Base-by-base conservation (phyloP, 1,140 invertebrate species). In the Lucilia cuprina region DNA sequence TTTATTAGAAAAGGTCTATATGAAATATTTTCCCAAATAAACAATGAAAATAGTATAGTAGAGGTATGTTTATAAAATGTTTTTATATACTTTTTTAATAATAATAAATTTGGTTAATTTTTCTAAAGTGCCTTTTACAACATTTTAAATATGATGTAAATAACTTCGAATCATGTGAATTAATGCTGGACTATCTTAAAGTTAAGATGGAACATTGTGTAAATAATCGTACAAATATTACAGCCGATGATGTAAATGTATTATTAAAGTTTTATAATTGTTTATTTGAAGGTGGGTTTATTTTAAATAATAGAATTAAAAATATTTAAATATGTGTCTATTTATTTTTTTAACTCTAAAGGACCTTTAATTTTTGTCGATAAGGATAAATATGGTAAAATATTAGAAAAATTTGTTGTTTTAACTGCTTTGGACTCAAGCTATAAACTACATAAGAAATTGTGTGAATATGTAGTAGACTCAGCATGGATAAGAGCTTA, bases 351-450 rank as follows among this genome's bases (percentile, higher is more conserved):
- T 30, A 30, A 30, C 25, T 25, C 50, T 80, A 5, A 19, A 80
- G 77, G 77, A 49, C 41, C 41, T 49, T 34, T 80, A 21, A 21
- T 80, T 0, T 80, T 80, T 49, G 19, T 80, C 9, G 77, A 80
- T 80, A n/a, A n/a, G 12, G 77, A 80, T 25, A 80, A 50, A 49
- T 80, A 49, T 80, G 21, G 0, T 14, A 80, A 80, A 80, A 21
- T 49, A 10, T 7, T 80, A 2, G 47, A 25, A 80, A 13, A 80
- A 50, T 80, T 21, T 49, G 41, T 49, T 19, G 47, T 13, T 3
- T 49, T 80, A 21, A 25, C n/a, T 30, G n/a, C 21, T 13, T n/a
- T 49, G 21, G 77, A 80, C 19, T 0, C 19, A 50, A 50, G n/a
- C 7, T 14, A 30, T 80, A 41, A 50, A 13, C 47, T 80, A 25